Conservation (phyloP, 1,140 invertebrate species). For the Solen grandis region DNA sequence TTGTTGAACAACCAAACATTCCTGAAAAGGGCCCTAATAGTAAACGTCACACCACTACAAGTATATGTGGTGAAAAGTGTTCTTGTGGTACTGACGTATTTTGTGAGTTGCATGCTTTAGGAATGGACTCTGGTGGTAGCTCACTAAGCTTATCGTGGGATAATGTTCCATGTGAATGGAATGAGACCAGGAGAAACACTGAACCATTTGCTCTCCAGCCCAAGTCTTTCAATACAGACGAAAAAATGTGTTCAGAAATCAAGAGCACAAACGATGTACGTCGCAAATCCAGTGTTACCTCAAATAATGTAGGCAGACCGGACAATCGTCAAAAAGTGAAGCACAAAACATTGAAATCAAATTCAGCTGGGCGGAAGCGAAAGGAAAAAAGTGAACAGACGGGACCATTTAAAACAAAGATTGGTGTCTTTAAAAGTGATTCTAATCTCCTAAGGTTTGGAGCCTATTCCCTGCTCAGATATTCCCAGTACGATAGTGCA, state of each 20-base stretch:
- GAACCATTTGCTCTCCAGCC: slow-evolving; percentile 40
- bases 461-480: slow-evolving; percentile 36
- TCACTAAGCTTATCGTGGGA: slow-evolving; percentile 51
- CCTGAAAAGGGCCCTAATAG: neutral
- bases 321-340: neutral
- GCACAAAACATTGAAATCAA: neutral
- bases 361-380: neutral
- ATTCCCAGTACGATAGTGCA: neutral
- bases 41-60: neutral
- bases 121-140: slow-evolving; percentile 43
- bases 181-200: slow-evolving; percentile 44
- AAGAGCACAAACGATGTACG: neutral
- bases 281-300: neutral
- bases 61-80: no score
- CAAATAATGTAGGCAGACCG: neutral
- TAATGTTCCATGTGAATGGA: slow-evolving; percentile 47
- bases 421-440: slow-evolving; percentile 52
- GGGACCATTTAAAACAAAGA: slow-evolving; percentile 38
- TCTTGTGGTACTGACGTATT: slow-evolving; percentile 34
- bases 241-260: neutral
- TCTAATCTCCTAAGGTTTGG: slow-evolving; percentile 35
- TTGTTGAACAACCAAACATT: neutral
- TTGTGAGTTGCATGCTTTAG: slow-evolving; percentile 25
- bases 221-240: slow-evolving; percentile 26
- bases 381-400: neutral